Conservation (phyloP, 2,113 vertebrate species). For the Pterocles burchelli region DNA sequence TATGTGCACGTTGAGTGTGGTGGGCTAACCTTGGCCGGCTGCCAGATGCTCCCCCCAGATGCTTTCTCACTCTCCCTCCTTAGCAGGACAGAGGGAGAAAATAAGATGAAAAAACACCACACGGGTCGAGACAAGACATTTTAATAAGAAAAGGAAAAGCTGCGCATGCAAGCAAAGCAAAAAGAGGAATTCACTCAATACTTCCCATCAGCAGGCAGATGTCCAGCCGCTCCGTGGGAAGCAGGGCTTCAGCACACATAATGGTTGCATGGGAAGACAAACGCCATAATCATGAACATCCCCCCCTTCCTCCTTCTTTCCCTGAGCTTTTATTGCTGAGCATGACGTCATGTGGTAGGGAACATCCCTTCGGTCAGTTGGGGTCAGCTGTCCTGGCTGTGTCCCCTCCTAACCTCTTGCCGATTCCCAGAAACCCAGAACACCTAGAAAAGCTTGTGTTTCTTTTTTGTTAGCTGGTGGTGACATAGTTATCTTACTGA, state of each 20-base stretch:
- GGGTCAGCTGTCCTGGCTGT: neutral
- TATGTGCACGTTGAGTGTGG: fast-evolving
- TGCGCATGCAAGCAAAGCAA: neutral
- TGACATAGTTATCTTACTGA: neutral
- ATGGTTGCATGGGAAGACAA: neutral
- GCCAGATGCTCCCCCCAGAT: neutral
- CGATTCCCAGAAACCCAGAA: neutral
- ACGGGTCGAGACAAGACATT: neutral
- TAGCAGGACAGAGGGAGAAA: neutral
- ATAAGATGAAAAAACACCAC: neutral
- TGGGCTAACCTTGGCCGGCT: neutral
- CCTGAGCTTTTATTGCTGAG: neutral
- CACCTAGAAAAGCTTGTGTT: neutral
- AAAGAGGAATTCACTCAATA: neutral
- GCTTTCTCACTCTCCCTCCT: neutral
- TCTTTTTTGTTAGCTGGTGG: neutral
- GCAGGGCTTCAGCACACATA: neutral
- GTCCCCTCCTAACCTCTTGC: neutral
- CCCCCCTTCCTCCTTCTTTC: neutral
- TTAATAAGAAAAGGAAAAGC: neutral
- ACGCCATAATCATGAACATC: neutral
- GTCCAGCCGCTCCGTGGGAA: neutral
- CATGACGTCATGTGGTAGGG: fast-evolving
- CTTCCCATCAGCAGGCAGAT: neutral
- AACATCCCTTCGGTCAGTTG: neutral